Evolutionary conservation across 2,888 invertebrate genomes (phyloP).

Genomic region (Drymonia ruficornis): DNA sequence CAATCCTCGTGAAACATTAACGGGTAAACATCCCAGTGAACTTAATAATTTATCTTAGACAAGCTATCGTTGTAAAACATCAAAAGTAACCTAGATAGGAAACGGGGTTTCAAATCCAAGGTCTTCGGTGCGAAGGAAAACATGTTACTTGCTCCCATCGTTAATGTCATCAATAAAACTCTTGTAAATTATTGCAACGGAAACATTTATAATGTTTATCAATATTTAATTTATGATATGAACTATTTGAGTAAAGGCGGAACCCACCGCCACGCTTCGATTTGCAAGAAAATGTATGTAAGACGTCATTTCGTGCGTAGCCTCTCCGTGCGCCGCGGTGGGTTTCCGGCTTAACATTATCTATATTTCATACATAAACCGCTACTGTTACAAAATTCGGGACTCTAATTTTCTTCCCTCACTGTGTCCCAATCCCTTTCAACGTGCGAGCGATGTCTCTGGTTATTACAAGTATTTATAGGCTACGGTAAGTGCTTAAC

Average conservation of each 20-base stretch:
- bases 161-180: slow-evolving; percentile 54
- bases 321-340: too few species aligned
- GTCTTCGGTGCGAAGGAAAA: slow-evolving; percentile 45
- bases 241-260: slow-evolving; percentile 10
- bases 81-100: slow-evolving; percentile 66
- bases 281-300: too few species aligned
- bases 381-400: too few species aligned
- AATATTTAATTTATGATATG: slow-evolving; percentile 29
- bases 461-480: too few species aligned
- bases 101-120: slow-evolving; percentile 62
- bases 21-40: slow-evolving; percentile 53
- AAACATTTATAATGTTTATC: slow-evolving; percentile 39
- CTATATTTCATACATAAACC: too few species aligned
- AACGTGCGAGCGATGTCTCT: too few species aligned
- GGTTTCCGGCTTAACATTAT: too few species aligned
- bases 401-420: too few species aligned
- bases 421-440: too few species aligned
- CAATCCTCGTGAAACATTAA: slow-evolving; percentile 47
- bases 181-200: slow-evolving; percentile 32
- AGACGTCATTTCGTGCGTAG: too few species aligned
- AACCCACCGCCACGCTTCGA: too few species aligned
- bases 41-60: slow-evolving; percentile 60
- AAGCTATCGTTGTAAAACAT: slow-evolving; percentile 56
- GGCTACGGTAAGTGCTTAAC: too few species aligned
- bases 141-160: slow-evolving; percentile 41